A percentile compares a stretch with the other conserved stretches of the same genome.
phyloP scores from a whole-genome alignment of 2,888 invertebrate genomes.

The Melipona bicolor region DNA sequence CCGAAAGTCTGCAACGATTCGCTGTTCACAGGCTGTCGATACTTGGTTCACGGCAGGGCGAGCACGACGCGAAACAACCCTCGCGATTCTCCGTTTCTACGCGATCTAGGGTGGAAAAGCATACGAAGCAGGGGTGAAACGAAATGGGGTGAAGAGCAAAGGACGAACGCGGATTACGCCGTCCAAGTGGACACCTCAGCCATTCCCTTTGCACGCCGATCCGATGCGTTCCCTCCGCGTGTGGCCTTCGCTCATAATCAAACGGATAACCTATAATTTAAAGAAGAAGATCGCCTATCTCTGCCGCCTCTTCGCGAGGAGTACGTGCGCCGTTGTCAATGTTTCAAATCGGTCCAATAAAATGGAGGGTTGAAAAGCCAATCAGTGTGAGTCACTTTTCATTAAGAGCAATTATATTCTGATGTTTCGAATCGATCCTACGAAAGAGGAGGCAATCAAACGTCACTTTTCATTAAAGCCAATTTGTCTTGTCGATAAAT shows the following conservation, averaged over 20 bases:
- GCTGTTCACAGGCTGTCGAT: slow-evolving; percentile 38
- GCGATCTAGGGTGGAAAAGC: slow-evolving; percentile 36
- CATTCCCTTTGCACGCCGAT: slow-evolving; percentile 16
- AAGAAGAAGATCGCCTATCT: background rate
- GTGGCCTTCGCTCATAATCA: background rate
- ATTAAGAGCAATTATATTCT: too few relatives aligned
- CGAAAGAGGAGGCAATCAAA: too few relatives aligned
- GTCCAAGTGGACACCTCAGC: slow-evolving; percentile 53
- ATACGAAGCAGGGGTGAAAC: slow-evolving; percentile 24
- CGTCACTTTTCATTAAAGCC: too few relatives aligned
- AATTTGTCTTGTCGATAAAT: too few relatives aligned
- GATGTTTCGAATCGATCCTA: too few relatives aligned
- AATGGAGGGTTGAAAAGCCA: too few relatives aligned
- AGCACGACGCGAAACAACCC: background rate
- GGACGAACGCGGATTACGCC: slow-evolving; percentile 54
- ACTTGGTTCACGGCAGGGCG: slow-evolving; percentile 34
- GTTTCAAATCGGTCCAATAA: too few relatives aligned
- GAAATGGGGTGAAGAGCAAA: slow-evolving; percentile 49
- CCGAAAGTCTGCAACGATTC: background rate
- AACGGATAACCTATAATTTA: background rate
- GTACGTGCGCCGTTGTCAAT: too few relatives aligned
- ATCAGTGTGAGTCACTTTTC: too few relatives aligned
- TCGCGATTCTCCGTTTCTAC: slow-evolving; percentile 7
- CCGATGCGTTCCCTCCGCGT: background rate
- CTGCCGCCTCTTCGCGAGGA: background rate